Base-by-base conservation (phyloP, 2,113 vertebrate genomes). In the Prinia subflava region DNA sequence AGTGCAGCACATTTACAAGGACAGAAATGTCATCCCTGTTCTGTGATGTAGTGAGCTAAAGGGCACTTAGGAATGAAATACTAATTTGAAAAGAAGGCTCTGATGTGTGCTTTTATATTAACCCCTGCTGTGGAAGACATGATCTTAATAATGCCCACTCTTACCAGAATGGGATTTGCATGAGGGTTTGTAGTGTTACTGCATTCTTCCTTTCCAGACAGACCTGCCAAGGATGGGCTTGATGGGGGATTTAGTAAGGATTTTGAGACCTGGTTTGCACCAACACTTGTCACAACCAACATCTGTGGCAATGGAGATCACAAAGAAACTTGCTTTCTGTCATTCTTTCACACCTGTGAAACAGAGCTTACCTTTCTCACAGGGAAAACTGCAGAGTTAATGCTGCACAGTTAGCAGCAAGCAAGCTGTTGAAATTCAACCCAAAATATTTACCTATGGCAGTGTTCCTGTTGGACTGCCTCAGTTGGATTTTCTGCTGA, bases 11-110 rank as follows among this genome's bases (percentile, higher is more conserved):
- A 44, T 49, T 92, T 60, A 55, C 81, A 79, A 87, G 49, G 70
- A 62, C 39, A 69, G 59, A 92, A 95, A 93, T 95, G 78, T 88
- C 88, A 80, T 80, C 52, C 62, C 69, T 92, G 56, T 62, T 87
- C 89, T 93, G 55, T 50, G 83, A 81, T 83, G 79, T 67, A 91
- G 75, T 52, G 53, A 68, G 60, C 77, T 87, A 71, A 92, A 87
- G 68, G 74, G 62, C 78, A 68, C 71, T 94, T 68, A 63, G 57
- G 68, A 90, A 83, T 39, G 60, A 92, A 94, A 85, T 28, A 46
- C 31, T 92, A 67, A 92, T 92, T 93, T 83, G 56, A 86, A 90
- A 85, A 83, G 52, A 71, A 1, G 5, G 19, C 10, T 86, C 33
- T 67, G 15, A n/a, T 62, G 5, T 22, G 16, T 64, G 39, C 27